These are phyloP conservation scores for Megastigmus dorsalis DNA, from an alignment of 2,888 invertebrate genomes.

Conservation along the genomic window DNA sequence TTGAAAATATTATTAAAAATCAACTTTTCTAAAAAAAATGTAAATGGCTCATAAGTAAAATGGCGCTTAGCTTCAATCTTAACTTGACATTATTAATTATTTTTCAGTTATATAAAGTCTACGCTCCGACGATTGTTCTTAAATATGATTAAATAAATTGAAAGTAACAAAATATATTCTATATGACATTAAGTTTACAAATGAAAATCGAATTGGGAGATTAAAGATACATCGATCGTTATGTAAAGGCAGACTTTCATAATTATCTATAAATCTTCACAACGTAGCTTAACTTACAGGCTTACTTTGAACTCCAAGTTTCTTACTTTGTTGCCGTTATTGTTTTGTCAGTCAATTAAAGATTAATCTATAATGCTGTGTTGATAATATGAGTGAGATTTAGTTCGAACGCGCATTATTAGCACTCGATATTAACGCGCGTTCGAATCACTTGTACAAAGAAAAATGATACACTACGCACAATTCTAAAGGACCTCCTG, in stretches of 20 bases:
- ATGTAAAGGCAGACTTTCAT: constrained; percentile 36
- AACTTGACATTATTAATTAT: too few species aligned
- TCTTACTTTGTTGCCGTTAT: background rate
- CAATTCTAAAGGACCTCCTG: constrained; percentile 25
- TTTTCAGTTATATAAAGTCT: too few species aligned
- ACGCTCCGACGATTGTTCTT: too few species aligned
- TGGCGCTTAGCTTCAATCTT: too few species aligned
- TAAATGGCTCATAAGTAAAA: too few species aligned
- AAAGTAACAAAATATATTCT: too few species aligned
- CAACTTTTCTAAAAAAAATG: too few species aligned
- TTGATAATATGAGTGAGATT: constrained; percentile 4
- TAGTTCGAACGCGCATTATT: background rate
- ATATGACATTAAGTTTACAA: too few species aligned
- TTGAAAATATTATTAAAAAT: too few species aligned
- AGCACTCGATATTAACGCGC: constrained; percentile 1
- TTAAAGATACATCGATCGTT: background rate
- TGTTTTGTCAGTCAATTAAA: background rate
- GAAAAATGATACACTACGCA: constrained; percentile 11
- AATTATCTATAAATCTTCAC: constrained; percentile 24
- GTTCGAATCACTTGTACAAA: background rate
- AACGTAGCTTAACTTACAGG: constrained; percentile 21
- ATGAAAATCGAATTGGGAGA: background rate
- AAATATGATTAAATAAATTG: too few species aligned
- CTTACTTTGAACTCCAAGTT: constrained; percentile 31
- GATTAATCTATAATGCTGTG: constrained; percentile 3